Evolutionary conservation across 2,797 vertebrate genomes (phyloP).

Genomic region (Arrhamphus sclerolepis): DNA sequence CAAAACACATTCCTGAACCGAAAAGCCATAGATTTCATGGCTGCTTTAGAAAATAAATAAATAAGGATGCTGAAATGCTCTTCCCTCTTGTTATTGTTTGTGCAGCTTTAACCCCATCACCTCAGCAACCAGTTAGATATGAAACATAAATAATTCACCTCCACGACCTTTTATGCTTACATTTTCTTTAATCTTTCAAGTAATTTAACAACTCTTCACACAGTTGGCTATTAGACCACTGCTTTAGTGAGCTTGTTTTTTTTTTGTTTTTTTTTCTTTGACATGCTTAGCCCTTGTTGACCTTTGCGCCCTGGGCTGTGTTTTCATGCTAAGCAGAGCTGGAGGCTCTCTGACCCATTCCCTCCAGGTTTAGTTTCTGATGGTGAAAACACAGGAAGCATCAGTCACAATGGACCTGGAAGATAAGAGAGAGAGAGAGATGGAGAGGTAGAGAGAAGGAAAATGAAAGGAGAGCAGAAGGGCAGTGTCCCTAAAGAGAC

Average conservation of each 20-base stretch:
- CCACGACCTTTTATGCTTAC: background rate
- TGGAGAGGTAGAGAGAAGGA: constrained; percentile 16
- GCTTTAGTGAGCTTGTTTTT: constrained; percentile 11
- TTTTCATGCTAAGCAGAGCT: constrained; percentile 51
- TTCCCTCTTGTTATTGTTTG: no score
- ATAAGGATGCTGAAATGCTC: no score
- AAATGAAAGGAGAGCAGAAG: constrained; percentile 14
- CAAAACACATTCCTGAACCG: no score
- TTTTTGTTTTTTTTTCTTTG: no score
- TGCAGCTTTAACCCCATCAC: no score
- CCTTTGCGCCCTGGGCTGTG: constrained; percentile 50
- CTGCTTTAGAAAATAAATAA: no score
- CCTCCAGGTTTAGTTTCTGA: constrained; percentile 60
- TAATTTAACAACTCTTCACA: constrained; percentile 13
- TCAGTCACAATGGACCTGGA: constrained; percentile 34
- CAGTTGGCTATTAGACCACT: constrained; percentile 17
- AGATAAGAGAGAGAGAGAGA: constrained; percentile 41
- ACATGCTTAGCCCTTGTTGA: constrained; percentile 51
- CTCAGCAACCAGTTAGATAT: no score
- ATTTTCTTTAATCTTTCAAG: constrained; percentile 6
- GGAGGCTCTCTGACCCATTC: constrained; percentile 44
- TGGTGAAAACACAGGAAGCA: constrained; percentile 51
- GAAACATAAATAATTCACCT: background rate
- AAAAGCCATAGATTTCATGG: no score
- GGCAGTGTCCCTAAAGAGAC: background rate